Evolutionary conservation across 1,140 invertebrate genomes (phyloP), one percentile per base, ranked within the genome.

Genomic region (Hycleus phaleratus): DNA sequence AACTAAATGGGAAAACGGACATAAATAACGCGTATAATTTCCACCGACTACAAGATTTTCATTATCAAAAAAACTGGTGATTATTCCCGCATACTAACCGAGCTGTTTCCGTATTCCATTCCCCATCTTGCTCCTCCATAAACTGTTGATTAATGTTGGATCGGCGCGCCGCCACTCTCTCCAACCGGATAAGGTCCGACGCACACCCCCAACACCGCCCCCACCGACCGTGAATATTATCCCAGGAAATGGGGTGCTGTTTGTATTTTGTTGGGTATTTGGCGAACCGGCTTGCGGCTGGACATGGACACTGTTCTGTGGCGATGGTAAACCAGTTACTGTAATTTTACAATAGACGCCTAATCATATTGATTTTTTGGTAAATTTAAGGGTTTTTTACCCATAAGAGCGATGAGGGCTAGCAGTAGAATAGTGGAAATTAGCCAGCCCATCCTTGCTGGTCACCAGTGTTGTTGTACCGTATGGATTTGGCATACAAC

Each of bases 91-190:
- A 4, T 18, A 18, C 18, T 18, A 18, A 82, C 81, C 82, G 67
- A 83, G 75, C 74, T 83, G 79, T 70, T 83, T 83, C 63, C 81
- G 74, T 59, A 80, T 83, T 70, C 84, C 84, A 60, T 85, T 77
- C 38, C 83, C 83, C 74, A 83, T 83, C 69, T 81, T 82, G 69
- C 81, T 83, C 67, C 81, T 78, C 83, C 82, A 85, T 40, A 85
- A 76, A 45, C 80, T 81, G 73, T 84, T 84, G 74, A 84, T 81
- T 56, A 84, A 78, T 26, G 81, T 83, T 11, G 83, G 83, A 70
- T 85, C 84, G 39, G 81, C 81, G 43, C 82, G 76, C 56, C 82
- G 73, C 83, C 82, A 85, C 69, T 84, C 82, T 59, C 83, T 76
- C 74, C 82, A 84, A 8, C 82, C 82, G 49, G 65, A 67, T 40